Conservation (phyloP, 2,888 invertebrate species). For the Kryphioiulus occultus region DNA sequence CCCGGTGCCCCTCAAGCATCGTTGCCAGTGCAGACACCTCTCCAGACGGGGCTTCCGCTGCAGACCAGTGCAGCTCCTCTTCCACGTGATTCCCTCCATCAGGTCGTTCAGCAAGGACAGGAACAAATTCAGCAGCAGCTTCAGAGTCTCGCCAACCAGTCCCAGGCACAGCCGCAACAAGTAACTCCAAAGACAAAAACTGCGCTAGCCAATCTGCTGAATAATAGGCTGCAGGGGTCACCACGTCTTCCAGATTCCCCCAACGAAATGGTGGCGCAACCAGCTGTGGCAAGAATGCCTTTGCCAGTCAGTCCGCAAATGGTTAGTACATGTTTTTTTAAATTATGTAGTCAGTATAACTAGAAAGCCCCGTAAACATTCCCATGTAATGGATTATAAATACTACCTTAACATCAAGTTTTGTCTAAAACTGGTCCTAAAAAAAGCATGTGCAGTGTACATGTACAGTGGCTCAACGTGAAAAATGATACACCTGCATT, state of each 20-base stretch:
- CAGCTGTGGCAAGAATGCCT: slow-evolving; percentile 49
- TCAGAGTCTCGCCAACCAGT: slow-evolving; percentile 54
- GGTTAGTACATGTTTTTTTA: slow-evolving; percentile 58
- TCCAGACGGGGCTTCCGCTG: slow-evolving; percentile 20
- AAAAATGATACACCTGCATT: too few relatives aligned
- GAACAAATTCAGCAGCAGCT: slow-evolving; percentile 54
- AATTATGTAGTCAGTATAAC: too few relatives aligned
- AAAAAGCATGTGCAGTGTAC: too few relatives aligned
- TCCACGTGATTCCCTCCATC: slow-evolving; percentile 48
- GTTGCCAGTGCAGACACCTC: background rate
- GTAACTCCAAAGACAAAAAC: slow-evolving; percentile 93
- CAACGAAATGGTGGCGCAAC: slow-evolving; percentile 52
- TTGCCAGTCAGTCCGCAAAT: slow-evolving; percentile 44
- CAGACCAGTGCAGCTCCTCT: slow-evolving; percentile 43
- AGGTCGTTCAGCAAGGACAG: slow-evolving; percentile 51
- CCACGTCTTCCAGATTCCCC: slow-evolving; percentile 55
- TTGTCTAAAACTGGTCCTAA: too few relatives aligned
- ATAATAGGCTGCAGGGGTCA: slow-evolving; percentile 73
- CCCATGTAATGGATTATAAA: too few relatives aligned
- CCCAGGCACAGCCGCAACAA: slow-evolving; percentile 66
- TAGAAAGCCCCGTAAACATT: too few relatives aligned
- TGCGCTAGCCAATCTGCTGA: slow-evolving; percentile 92
- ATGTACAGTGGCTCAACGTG: too few relatives aligned
- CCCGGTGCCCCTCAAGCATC: background rate
- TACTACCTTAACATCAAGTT: too few relatives aligned